Evolutionary conservation across 2,888 invertebrate genomes (phyloP), one percentile per base, ranked within the genome.

Genomic region (Exephanes ischioxanthus): DNA sequence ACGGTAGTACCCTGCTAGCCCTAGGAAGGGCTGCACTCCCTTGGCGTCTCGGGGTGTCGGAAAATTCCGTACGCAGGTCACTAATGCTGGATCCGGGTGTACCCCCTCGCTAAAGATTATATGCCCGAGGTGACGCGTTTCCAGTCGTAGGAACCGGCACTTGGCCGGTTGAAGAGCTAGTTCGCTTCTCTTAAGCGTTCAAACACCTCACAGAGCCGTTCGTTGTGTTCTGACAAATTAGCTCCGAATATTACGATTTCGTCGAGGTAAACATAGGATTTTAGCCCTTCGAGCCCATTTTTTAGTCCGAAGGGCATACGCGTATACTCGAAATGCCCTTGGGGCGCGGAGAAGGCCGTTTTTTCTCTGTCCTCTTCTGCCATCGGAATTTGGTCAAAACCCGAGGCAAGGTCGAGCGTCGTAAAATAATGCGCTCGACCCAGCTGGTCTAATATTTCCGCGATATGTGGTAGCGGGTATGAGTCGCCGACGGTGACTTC

Each of bases 61-160:
- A 26, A 79, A 79, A 51, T 66, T 63, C 14, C 2, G 14, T 11
- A 79, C 63, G 0, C 55, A 72, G 11, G 3, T 3, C 2, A 68
- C n/a, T n/a, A 66, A 51, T 0, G 37, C 4, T 0, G 37, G 72
- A 22, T 72, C 72, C 3, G 55, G 33, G 37, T 16, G 72, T 11
- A 30, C 63, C 7, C 75, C 80, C 4, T 68, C 37, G n/a, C 45
- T 55, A 0, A 61, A 67, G 7, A 81, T 81, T 7, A 70, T 6
- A 41, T 71, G 63, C 1, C 61, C 75, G 6, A 81, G n/a, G 14
- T 76, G 63, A 7, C 76, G 70, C 1, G 61, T 75, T 22, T 81
- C 70, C 14, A 75, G 53, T 5, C 76, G 16, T 11, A 70, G 2
- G 16, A 82, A 63, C 9, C 22, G 26, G 37, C 70, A 76, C 26